These are phyloP conservation scores for Zygogramma bicolorata DNA, from an alignment of 2,888 invertebrate genomes.

Conservation along the genomic window DNA sequence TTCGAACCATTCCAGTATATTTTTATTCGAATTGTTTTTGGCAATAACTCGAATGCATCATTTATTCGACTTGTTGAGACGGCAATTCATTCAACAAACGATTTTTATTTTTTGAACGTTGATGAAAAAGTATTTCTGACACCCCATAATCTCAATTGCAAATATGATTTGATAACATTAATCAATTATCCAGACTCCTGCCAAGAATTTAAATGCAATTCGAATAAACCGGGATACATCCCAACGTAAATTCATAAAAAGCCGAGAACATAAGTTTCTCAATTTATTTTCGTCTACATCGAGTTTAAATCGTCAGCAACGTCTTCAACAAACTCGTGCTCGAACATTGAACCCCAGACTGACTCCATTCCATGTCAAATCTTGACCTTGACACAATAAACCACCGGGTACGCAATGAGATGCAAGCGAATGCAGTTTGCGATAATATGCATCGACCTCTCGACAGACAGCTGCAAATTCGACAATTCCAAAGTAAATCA, in stretches of 20 bases:
- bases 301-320: background rate
- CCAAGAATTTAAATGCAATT: background rate
- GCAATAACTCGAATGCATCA: no score
- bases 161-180: background rate
- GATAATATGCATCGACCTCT: slow-evolving; percentile 17
- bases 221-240: background rate
- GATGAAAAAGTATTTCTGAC: background rate
- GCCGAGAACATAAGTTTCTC: background rate
- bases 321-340: background rate
- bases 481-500: slow-evolving; percentile 43
- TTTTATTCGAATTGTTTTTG: no score
- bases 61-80: no score
- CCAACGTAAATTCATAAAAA: background rate
- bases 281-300: background rate
- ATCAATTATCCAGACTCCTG: background rate
- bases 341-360: slow-evolving; percentile 15
- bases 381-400: slow-evolving; percentile 32
- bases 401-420: slow-evolving; percentile 8
- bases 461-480: slow-evolving; percentile 44
- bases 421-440: slow-evolving; percentile 3
- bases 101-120: no score
- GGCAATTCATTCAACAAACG: no score
- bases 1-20: no score
- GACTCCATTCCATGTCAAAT: slow-evolving; percentile 18
- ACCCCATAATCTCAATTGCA: background rate